Percentiles rank a stretch among this genome's conserved stretches.
Conservation (phyloP, 2,888 invertebrate genomes). For the Rhagophthalmus giganteus region DNA sequence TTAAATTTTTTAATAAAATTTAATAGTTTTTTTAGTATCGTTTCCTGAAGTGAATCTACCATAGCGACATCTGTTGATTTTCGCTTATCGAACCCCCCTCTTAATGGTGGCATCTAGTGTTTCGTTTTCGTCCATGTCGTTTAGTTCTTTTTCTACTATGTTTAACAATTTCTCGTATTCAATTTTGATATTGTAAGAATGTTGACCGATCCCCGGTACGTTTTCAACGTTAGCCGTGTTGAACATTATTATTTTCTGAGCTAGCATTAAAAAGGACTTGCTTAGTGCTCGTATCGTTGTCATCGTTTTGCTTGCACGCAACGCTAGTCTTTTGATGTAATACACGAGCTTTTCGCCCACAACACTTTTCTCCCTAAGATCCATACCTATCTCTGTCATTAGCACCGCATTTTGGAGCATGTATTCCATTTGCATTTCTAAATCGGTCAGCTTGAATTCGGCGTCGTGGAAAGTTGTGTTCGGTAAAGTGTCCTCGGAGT, state of each 20-base stretch:
- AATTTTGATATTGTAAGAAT: slow-evolving; percentile 37
- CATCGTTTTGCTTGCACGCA: slow-evolving; percentile 49
- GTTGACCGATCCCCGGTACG: slow-evolving; percentile 31
- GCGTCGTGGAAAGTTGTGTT: too few species aligned
- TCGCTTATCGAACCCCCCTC: too few species aligned
- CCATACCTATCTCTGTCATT: slow-evolving; percentile 54
- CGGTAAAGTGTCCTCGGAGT: too few species aligned
- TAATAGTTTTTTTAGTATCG: too few species aligned
- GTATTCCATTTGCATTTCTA: slow-evolving; percentile 43
- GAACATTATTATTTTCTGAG: slow-evolving; percentile 46
- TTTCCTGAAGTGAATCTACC: too few species aligned
- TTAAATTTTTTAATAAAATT: too few species aligned
- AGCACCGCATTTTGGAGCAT: slow-evolving; percentile 49
- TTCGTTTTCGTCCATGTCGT: slow-evolving; percentile 47
- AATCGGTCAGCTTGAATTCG: slow-evolving; percentile 28
- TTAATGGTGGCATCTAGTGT: slow-evolving; percentile 33
- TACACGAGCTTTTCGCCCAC: slow-evolving; percentile 53
- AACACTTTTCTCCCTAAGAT: slow-evolving; percentile 50
- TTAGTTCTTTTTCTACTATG: slow-evolving; percentile 50
- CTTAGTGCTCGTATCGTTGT: slow-evolving; percentile 48
- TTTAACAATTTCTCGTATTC: slow-evolving; percentile 50
- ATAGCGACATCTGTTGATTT: too few species aligned
- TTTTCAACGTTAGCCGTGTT: slow-evolving; percentile 40
- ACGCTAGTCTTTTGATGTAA: slow-evolving; percentile 49
- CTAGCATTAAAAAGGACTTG: slow-evolving; percentile 47